Base-by-base conservation (phyloP, 2,797 vertebrate species). In the Sebastolobus alascanus region DNA sequence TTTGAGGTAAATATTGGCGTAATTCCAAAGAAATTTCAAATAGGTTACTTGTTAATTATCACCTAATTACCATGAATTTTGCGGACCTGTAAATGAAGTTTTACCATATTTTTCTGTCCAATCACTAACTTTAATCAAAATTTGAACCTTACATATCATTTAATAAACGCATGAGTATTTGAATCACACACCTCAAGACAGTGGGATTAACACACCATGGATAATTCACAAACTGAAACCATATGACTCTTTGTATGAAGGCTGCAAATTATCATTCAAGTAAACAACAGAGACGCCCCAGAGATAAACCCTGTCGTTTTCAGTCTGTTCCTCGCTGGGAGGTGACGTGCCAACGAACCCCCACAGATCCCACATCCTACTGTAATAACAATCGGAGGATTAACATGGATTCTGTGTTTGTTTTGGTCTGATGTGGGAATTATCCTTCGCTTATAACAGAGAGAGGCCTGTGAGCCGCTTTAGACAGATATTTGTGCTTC, bases 321-420 rank as follows among this genome's bases (percentile, higher is more conserved):
- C 46, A n/a, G 63, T 55, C 33, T 80, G 67, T 38, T 82, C 31
- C 54, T 84, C 54, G 16, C 25, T 61, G 43, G 7, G 69, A 66
- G 29, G 79, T 37, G 54, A 69, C 65, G 29, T 12, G 29, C 16
- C 20, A 22, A 7, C 66, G 70, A 88, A 79, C 52, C 52, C 46
- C 59, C 14, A 12, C 50, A 68, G 20, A 84, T 84, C 68, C 71
- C 31, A 40, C 67, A 69, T 76, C 54, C 73, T 54, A 29, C 67
- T 29, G 59, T 58, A 78, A 85, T 89, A 77, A 87, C 81, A 85
- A 60, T 67, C 63, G 50, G 22, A 59, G 83, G 86, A 89, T 89
- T 85, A 89, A 69, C 29, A 9, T n/a, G 70, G 84, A 86, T 85
- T 64, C 29, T 64, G 16, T 63, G 78, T 79, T 88, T 85, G 84